Percentiles rank a stretch among this genome's conserved stretches.
Conservation (phyloP, 2,113 vertebrate genomes). For the Halichoeres trimaculatus region DNA sequence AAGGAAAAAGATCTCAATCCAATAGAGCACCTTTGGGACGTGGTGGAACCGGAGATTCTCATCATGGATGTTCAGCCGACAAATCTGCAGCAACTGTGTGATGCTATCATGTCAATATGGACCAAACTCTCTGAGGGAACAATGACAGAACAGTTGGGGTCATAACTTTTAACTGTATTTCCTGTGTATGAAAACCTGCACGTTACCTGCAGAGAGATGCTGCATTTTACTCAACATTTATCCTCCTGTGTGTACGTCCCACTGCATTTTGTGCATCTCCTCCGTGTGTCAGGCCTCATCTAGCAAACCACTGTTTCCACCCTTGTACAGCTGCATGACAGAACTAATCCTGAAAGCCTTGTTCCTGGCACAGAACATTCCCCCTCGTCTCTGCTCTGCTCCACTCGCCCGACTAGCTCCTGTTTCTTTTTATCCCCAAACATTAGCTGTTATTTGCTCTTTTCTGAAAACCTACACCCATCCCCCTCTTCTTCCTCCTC, state of each 20-base stretch:
- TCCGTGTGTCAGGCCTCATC: conserved; percentile 58
- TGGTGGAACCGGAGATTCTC: too few species aligned
- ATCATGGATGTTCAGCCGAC: too few species aligned
- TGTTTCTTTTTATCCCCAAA: conserved; percentile 1
- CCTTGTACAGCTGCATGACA: conserved; percentile 50
- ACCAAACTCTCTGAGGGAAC: too few species aligned
- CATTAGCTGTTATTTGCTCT: conserved; percentile 25
- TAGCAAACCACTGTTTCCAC: conserved; percentile 51
- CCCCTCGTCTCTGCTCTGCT: conserved; percentile 31
- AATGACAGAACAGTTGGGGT: background rate
- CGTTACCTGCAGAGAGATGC: background rate
- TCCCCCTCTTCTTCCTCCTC: background rate
- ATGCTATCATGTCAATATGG: too few species aligned
- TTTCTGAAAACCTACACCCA: conserved; percentile 30
- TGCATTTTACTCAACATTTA: background rate
- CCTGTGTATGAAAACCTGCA: background rate
- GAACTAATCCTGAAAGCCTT: conserved; percentile 67
- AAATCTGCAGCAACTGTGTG: too few species aligned
- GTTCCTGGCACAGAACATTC: conserved; percentile 62
- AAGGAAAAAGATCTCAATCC: too few species aligned
- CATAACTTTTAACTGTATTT: background rate
- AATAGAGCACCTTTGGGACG: too few species aligned
- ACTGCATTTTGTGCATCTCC: conserved; percentile 17
- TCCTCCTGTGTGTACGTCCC: background rate
- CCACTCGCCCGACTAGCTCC: conserved; percentile 15